These are phyloP conservation scores for Dichetophora obliterata DNA, from an alignment of 2,888 invertebrate species.

Conservation along the genomic window DNA sequence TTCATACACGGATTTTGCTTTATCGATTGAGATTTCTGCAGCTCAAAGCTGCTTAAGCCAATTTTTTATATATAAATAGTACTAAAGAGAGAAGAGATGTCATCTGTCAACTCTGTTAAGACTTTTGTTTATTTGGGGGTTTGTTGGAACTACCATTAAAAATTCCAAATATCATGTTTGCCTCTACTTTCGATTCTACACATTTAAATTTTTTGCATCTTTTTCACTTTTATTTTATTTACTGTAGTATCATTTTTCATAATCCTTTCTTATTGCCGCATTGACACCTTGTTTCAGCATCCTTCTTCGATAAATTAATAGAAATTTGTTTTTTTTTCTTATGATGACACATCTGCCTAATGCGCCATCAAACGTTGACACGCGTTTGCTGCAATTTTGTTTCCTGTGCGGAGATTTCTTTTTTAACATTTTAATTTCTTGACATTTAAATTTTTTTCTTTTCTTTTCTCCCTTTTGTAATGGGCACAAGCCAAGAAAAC, in stretches of 20 bases:
- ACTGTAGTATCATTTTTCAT: not conserved
- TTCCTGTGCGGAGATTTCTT: not conserved
- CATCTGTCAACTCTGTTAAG: too few relatives aligned
- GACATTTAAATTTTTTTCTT: slow-evolving; percentile 35
- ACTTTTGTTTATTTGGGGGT: too few relatives aligned
- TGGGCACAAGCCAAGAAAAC: not conserved
- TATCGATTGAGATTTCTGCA: too few relatives aligned
- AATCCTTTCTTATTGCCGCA: slow-evolving; percentile 17
- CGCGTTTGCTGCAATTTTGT: slow-evolving; percentile 14
- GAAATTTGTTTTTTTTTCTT: not conserved
- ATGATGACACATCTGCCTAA: not conserved
- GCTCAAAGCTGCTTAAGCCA: too few relatives aligned
- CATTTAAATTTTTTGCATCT: not conserved
- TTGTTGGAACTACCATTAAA: too few relatives aligned
- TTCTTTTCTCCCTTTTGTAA: not conserved
- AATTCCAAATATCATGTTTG: too few relatives aligned
- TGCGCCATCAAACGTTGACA: slow-evolving; percentile 9
- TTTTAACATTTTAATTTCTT: slow-evolving; percentile 25
- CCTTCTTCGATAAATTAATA: not conserved
- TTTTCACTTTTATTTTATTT: not conserved
- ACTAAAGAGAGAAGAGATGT: too few relatives aligned
- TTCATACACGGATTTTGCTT: too few relatives aligned
- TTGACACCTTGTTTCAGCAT: slow-evolving; percentile 28
- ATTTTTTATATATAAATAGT: too few relatives aligned
- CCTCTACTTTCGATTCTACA: too few relatives aligned